A percentile compares a stretch with the other conserved stretches of the same genome.
Evolutionary conservation across 2,797 vertebrate species (phyloP).

Genomic region (Danio tinwini): DNA sequence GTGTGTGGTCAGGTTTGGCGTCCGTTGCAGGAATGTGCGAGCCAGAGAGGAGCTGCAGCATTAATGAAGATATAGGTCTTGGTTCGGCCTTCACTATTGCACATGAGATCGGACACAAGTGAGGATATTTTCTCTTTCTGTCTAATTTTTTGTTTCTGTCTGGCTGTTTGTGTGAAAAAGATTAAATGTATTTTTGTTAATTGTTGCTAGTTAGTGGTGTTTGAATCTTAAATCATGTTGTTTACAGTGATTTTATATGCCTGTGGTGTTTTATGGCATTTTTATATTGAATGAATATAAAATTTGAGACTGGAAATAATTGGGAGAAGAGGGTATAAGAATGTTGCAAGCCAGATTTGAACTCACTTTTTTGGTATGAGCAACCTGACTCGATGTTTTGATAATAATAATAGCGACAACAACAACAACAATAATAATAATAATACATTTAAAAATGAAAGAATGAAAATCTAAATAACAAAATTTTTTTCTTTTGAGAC

Average conservation of each 20-base stretch:
- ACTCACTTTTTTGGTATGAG: background rate
- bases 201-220: background rate
- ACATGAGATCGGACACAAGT: constrained; percentile 99
- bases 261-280: background rate
- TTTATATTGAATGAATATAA: background rate
- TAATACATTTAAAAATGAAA: too few relatives aligned
- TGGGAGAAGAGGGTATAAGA: background rate
- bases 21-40: constrained; percentile 99
- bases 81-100: constrained; percentile 99
- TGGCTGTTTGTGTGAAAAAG: background rate
- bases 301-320: background rate
- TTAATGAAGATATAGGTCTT: constrained; percentile 99
- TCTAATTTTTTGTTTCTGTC: background rate
- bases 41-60: constrained; percentile 98
- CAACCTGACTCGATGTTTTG: background rate
- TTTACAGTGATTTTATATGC: background rate
- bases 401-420: too few relatives aligned
- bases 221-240: background rate
- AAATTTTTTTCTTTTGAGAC: too few relatives aligned
- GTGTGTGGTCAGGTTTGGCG: constrained; percentile 87
- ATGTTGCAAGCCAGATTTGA: constrained; percentile 1
- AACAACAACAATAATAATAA: too few relatives aligned
- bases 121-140: constrained; percentile 73
- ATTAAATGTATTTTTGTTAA: background rate
- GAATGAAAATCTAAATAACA: too few relatives aligned